Conservation (phyloP, 2,888 invertebrate species). For the Dexiosoma caninum region DNA sequence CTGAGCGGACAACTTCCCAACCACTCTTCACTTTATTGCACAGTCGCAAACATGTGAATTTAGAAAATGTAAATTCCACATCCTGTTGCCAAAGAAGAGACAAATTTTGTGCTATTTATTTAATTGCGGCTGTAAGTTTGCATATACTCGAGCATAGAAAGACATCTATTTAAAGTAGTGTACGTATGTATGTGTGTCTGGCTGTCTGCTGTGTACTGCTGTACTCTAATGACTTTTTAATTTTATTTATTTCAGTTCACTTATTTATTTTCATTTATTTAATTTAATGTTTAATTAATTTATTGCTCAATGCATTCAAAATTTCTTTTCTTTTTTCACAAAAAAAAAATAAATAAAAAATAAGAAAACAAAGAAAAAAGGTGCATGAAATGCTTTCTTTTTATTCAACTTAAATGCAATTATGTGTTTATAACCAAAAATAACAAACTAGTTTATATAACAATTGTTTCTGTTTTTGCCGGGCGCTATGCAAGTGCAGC, state of each 20-base stretch:
- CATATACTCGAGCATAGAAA: no score
- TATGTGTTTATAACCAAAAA: constrained; percentile 25
- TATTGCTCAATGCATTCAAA: constrained; percentile 50
- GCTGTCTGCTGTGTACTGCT: neutral
- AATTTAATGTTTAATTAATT: constrained; percentile 49
- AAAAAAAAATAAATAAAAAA: no score
- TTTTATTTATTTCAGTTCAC: neutral
- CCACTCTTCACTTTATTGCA: no score
- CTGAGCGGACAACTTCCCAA: no score
- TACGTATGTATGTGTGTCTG: neutral
- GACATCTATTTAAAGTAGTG: neutral
- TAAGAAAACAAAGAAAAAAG: no score
- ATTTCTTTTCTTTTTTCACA: constrained; percentile 29
- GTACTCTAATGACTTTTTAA: neutral
- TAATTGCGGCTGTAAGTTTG: no score
- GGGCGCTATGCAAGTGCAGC: constrained; percentile 7
- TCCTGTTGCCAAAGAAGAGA: no score
- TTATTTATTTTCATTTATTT: constrained; percentile 10
- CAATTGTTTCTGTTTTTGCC: constrained; percentile 16
- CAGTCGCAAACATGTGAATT: no score
- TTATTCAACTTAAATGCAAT: neutral
- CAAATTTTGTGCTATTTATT: no score
- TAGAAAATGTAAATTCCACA: no score
- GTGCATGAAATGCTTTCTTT: constrained; percentile 45
- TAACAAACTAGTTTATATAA: constrained; percentile 37